Evolutionary conservation across 1,140 invertebrate species (phyloP).

Genomic region (Papilio machaon): DNA sequence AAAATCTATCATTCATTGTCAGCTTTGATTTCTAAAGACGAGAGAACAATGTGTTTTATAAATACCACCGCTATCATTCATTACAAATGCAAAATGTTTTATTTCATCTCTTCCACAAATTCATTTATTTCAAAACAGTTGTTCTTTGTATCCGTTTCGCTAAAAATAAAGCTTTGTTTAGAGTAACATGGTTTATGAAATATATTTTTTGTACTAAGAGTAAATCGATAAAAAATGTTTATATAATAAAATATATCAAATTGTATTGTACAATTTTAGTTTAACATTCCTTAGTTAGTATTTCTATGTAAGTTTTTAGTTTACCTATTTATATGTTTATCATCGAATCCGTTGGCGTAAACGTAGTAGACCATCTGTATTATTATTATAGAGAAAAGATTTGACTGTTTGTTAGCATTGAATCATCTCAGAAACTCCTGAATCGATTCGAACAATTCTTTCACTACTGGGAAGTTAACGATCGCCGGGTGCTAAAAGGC

Average conservation of each 20-base stretch:
- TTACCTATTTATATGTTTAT: background rate
- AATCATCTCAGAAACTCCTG: too few relatives aligned
- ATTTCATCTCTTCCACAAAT: conserved; percentile 6
- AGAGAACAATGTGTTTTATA: conserved; percentile 17
- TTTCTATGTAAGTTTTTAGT: background rate
- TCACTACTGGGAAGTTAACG: too few relatives aligned
- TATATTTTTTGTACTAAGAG: background rate
- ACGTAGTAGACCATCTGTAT: background rate
- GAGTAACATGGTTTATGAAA: conserved; percentile 5
- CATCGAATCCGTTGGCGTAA: background rate
- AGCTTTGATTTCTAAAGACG: conserved; percentile 3
- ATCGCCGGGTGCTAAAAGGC: too few relatives aligned
- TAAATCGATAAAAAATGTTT: conserved; percentile 18
- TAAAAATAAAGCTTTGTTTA: conserved; percentile 16
- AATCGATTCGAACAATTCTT: too few relatives aligned
- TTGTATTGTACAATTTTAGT: background rate
- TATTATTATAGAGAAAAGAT: too few relatives aligned
- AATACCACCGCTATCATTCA: conserved; percentile 3
- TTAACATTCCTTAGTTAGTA: background rate
- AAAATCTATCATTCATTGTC: background rate
- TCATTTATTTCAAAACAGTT: conserved; percentile 18
- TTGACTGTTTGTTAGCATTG: too few relatives aligned
- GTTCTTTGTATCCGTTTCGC: background rate
- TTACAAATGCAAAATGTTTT: conserved; percentile 17
- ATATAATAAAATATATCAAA: background rate